Conservation (phyloP, 2,888 invertebrate species). For the Tenthredo mesomela region DNA sequence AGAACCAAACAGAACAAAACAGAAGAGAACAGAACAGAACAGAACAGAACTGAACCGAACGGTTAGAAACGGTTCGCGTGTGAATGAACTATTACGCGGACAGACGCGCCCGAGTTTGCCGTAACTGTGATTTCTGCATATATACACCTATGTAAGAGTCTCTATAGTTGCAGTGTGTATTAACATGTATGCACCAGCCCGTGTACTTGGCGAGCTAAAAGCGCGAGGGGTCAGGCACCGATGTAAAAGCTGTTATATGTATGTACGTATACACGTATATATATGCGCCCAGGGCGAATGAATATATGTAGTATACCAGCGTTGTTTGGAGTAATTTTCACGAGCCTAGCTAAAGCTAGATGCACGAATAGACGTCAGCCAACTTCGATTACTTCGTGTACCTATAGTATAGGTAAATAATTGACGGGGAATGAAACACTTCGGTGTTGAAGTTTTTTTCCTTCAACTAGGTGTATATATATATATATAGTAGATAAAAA, state of each 20-base stretch:
- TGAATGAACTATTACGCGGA: slow-evolving; percentile 50
- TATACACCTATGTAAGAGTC: background rate
- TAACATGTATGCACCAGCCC: background rate
- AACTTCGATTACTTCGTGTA: slow-evolving; percentile 35
- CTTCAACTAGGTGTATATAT: too few relatives aligned
- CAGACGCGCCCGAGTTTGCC: slow-evolving; percentile 38
- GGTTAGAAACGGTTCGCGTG: slow-evolving; percentile 42
- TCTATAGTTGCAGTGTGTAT: background rate
- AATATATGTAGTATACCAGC: background rate
- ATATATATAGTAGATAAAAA: background rate
- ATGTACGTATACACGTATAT: too few relatives aligned
- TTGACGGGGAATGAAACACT: background rate
- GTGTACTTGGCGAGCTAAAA: background rate
- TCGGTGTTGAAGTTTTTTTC: too few relatives aligned
- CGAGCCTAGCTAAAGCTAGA: background rate
- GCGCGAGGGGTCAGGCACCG: slow-evolving; percentile 30
- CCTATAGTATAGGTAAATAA: too few relatives aligned
- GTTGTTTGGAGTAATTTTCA: slow-evolving; percentile 45
- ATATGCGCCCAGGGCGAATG: slow-evolving; percentile 3
- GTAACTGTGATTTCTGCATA: slow-evolving; percentile 32
- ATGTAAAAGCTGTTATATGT: background rate
- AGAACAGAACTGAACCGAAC: background rate
- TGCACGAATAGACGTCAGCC: slow-evolving; percentile 32
- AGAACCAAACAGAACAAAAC: background rate
- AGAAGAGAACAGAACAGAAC: background rate